Evolutionary conservation across 2,113 vertebrate species (phyloP), one percentile per base, ranked within the genome.

Genomic region (Asarcornis scutulata): DNA sequence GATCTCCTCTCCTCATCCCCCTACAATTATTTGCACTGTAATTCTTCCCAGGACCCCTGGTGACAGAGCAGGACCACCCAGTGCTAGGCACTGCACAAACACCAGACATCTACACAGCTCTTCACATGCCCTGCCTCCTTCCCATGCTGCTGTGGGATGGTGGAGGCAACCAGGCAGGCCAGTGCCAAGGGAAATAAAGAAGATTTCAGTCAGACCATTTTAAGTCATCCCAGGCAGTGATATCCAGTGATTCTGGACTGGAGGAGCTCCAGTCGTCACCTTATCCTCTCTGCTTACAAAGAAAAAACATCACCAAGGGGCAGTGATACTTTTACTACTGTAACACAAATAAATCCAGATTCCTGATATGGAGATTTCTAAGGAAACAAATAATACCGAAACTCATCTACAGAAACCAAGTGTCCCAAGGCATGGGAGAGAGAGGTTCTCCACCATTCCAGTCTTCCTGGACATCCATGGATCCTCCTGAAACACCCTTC

Each of bases 221-320:
- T 58, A 85, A 89, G 3, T 0, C 29, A 93, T 21, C 20, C 32
- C 44, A 52, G 21, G 42, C 20, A 83, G 44, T 0, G 0, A 81
- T 17, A 71, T 32, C 16, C 76, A 87, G 58, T 2, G 2, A 74
- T 13, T 12, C 21, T 8, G 17, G 4, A 40, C 7, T 42, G 17
- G 52, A 42, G 23, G 6, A 83, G 75, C 44, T 67, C 56, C 4
- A 4, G 50, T 11, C 1, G 2, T 20, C 46, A 74, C 68, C n/a
- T 83, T 46, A 83, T 50, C 21, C 55, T 62, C 68, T 40, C 4
- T 0, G 1, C 18, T 83, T 63, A 50, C 2, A 15, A 83, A 83
- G 25, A 40, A 75, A 59, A 46, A 77, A 12, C 8, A 34, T 17
- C 10, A 82, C 8, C 15, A 53, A 80, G n/a, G 9, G 13, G 4